phyloP scores from a whole-genome alignment of 2,113 vertebrate genomes.

The Apistogramma diplotaenia region DNA sequence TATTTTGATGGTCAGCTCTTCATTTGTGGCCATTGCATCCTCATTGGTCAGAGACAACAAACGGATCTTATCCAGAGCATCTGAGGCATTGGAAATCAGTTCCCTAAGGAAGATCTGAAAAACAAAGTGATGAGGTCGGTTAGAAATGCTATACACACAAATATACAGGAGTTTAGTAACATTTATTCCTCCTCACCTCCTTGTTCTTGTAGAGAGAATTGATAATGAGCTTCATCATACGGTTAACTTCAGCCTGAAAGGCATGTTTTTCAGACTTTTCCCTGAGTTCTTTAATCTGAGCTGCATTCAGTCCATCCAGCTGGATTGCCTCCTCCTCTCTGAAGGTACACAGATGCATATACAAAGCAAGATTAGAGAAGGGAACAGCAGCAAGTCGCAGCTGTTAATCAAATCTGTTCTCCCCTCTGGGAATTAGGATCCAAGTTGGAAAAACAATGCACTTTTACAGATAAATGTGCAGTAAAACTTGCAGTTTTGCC shows the following conservation, averaged over 20 bases:
- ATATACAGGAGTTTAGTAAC: background rate
- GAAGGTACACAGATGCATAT: background rate
- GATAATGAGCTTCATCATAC: slow-evolving; percentile 99
- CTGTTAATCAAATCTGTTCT: background rate
- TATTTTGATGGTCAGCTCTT: slow-evolving; percentile 92
- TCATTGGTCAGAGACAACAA: slow-evolving; percentile 90
- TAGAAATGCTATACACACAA: background rate
- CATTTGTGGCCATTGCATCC: slow-evolving; percentile 83
- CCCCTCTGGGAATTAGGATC: background rate
- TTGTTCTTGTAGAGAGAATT: slow-evolving; percentile 99
- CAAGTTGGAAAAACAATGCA: background rate
- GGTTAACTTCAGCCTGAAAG: slow-evolving; percentile 97
- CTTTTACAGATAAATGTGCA: background rate
- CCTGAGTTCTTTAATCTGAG: slow-evolving; percentile 95
- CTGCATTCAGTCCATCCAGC: slow-evolving; percentile 93
- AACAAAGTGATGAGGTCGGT: background rate
- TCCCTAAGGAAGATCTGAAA: slow-evolving; percentile 91
- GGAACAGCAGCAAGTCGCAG: background rate
- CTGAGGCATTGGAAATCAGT: slow-evolving; percentile 93
- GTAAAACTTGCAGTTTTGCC: background rate
- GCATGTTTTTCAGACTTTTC: slow-evolving; percentile 97
- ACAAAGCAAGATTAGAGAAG: background rate
- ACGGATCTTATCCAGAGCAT: slow-evolving; percentile 92
- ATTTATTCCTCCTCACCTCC: slow-evolving; percentile 80
- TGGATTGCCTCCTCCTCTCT: slow-evolving; percentile 98